Evolutionary conservation across 2,888 invertebrate species (phyloP), one percentile per base, ranked within the genome.

Genomic region (Thymelicus sylvestris): DNA sequence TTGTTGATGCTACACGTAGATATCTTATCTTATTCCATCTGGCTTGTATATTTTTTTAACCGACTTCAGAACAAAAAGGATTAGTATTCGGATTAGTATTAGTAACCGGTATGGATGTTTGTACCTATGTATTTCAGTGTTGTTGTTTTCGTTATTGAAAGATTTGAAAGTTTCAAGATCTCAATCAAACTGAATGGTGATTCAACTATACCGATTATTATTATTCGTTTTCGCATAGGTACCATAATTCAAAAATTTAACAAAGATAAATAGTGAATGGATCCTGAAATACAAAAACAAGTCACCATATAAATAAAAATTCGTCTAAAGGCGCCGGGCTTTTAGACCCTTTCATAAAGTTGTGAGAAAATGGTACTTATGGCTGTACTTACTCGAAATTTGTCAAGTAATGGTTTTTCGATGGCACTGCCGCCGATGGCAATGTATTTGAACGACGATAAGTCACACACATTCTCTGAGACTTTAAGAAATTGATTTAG

Each of bases 361-460:
- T 72, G 48, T 69, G 50, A 61, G 55, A 61, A 74, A 65, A 66
- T 67, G 55, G 13, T 62, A 48, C 38, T 44, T 50, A 66, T 38
- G 50, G 50, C 50, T 64, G 77, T 78, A 84, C 86, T 85, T 79
- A 87, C 87, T 78, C 73, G 83, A 77, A 88, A 82, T 80, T 77
- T 80, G 71, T 86, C 83, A 64, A 82, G 74, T 76, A 88, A 76
- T 74, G 80, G 75, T 70, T 84, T 86, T 39, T 86, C 84, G 64
- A 87, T 80, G 64, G 82, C 79, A 75, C 84, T 81, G 71, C 88
- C 86, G 38, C 85, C 84, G 74, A 88, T 85, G 73, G 79, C 77
- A 74, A 88, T 85, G 77, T 81, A 79, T 80, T 81, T 84, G 80
- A 89, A 88, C 73, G 80, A 85, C 64, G 86, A 83, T 77, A 89